Evolutionary conservation across 2,888 invertebrate species (phyloP).

Genomic region (Iselma pallidipennis): DNA sequence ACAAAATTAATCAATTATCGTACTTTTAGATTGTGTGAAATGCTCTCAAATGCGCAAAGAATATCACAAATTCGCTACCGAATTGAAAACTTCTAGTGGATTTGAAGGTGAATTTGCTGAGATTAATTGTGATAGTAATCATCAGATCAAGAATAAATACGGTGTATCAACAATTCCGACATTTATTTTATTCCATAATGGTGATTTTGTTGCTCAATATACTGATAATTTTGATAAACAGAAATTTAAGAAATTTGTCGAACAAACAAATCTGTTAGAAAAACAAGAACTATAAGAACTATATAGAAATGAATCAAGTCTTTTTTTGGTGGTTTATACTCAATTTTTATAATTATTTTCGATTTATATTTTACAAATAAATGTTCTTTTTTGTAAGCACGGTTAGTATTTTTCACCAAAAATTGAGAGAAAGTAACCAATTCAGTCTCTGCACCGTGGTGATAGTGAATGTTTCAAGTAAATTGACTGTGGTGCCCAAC

Average conservation of each 20-base stretch:
- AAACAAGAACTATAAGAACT: slow-evolving; percentile 47
- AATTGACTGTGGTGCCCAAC: too few relatives aligned
- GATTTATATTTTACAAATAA: background rate
- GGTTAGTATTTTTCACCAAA: too few relatives aligned
- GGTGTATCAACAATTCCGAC: slow-evolving; percentile 70
- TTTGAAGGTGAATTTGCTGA: slow-evolving; percentile 57
- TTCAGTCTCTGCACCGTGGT: too few relatives aligned
- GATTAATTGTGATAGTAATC: slow-evolving; percentile 69
- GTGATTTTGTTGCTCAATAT: slow-evolving; percentile 61
- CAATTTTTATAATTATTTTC: slow-evolving; percentile 8
- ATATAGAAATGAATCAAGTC: background rate
- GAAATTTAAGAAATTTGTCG: slow-evolving; percentile 62
- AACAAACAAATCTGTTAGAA: slow-evolving; percentile 25
- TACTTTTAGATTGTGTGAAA: slow-evolving; percentile 70
- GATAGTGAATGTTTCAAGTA: too few relatives aligned
- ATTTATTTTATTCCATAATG: slow-evolving; percentile 64
- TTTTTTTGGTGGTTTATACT: slow-evolving; percentile 8
- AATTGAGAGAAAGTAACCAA: too few relatives aligned
- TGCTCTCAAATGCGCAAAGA: slow-evolving; percentile 71
- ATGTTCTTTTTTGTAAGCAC: background rate
- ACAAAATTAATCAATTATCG: too few relatives aligned
- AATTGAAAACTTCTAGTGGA: slow-evolving; percentile 55
- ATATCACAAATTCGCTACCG: slow-evolving; percentile 63
- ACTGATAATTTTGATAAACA: slow-evolving; percentile 60
- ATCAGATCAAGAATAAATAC: slow-evolving; percentile 62